A percentile compares a stretch with the other conserved stretches of the same genome.
Evolutionary conservation across 2,113 vertebrate genomes (phyloP).

Genomic region (Charina bottae): DNA sequence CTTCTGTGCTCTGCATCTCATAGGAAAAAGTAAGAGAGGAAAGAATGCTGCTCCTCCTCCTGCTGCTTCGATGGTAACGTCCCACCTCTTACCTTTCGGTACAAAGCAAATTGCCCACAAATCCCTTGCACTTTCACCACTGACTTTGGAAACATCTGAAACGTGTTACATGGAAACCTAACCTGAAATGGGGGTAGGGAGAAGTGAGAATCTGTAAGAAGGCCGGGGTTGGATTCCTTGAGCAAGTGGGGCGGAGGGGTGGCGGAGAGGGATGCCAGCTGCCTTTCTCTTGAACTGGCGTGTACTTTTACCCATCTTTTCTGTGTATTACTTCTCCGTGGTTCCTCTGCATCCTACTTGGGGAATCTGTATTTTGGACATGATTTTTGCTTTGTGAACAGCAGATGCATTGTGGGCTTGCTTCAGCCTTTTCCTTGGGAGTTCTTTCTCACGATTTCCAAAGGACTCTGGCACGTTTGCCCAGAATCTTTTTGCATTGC

Average conservation of each 20-base stretch:
- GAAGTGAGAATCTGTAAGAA: constrained; percentile 30
- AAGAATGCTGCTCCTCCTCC: constrained; percentile 69
- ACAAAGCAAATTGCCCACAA: constrained; percentile 37
- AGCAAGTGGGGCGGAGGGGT: constrained; percentile 35
- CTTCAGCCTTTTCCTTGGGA: neutral
- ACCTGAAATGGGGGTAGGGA: constrained; percentile 8
- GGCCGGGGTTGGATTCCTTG: neutral
- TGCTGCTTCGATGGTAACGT: constrained; percentile 82
- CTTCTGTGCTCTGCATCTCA: constrained; percentile 75
- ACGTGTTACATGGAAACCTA: constrained; percentile 42
- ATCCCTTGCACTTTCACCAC: constrained; percentile 42
- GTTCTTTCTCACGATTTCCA: neutral
- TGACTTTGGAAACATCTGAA: constrained; percentile 42
- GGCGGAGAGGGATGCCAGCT: neutral
- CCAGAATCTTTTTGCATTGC: neutral
- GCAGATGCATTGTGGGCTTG: neutral
- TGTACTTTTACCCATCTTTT: neutral
- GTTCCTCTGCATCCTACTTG: neutral
- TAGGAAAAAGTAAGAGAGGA: constrained; percentile 76
- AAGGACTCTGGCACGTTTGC: neutral
- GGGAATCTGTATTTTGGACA: no score
- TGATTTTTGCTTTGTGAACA: neutral
- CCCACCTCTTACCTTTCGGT: constrained; percentile 66
- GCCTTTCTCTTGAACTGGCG: fast-evolving
- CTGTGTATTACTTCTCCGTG: neutral